These are phyloP conservation scores for Panopea generosa DNA, from an alignment of 2,888 invertebrate species.

Conservation along the genomic window DNA sequence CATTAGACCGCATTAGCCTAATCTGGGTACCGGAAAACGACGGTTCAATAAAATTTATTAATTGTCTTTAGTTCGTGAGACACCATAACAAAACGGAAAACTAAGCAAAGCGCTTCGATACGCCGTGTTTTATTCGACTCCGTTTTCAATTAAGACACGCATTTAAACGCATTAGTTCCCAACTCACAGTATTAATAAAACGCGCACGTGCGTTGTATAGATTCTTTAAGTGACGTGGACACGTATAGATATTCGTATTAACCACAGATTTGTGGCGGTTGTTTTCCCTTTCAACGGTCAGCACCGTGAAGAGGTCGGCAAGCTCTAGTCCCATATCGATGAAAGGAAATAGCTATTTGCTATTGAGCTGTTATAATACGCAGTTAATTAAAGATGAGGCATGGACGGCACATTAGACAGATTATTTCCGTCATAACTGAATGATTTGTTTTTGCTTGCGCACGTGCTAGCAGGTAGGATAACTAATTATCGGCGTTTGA, in stretches of 20 bases:
- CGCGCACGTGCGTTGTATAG: conserved; percentile 50
- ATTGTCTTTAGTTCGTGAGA: conserved; percentile 60
- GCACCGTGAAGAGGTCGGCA: conserved; percentile 18
- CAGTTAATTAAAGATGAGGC: conserved; percentile 59
- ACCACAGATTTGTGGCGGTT: conserved; percentile 31
- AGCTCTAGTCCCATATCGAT: neutral
- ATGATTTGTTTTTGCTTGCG: conserved; percentile 24
- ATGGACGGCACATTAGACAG: conserved; percentile 50
- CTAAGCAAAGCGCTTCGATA: conserved; percentile 45
- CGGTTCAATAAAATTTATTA: conserved; percentile 68
- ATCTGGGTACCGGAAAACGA: conserved; percentile 55
- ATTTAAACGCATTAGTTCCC: conserved; percentile 50
- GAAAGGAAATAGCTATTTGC: conserved; percentile 55
- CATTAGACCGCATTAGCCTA: conserved; percentile 63
- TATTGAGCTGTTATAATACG: conserved; percentile 49
- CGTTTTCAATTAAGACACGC: conserved; percentile 61
- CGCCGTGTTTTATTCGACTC: conserved; percentile 63
- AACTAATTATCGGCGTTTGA: no score
- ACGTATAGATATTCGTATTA: conserved; percentile 18
- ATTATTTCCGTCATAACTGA: conserved; percentile 46
- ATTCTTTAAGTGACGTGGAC: conserved; percentile 27
- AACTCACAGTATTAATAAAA: conserved; percentile 49
- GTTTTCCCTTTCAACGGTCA: conserved; percentile 27
- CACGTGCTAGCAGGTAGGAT: conserved; percentile 14
- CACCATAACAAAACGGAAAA: conserved; percentile 63